Evolutionary conservation across 37 sponge, comb jelly and placozoan species (phyloP).

Genomic region (Axinella damicornis): DNA sequence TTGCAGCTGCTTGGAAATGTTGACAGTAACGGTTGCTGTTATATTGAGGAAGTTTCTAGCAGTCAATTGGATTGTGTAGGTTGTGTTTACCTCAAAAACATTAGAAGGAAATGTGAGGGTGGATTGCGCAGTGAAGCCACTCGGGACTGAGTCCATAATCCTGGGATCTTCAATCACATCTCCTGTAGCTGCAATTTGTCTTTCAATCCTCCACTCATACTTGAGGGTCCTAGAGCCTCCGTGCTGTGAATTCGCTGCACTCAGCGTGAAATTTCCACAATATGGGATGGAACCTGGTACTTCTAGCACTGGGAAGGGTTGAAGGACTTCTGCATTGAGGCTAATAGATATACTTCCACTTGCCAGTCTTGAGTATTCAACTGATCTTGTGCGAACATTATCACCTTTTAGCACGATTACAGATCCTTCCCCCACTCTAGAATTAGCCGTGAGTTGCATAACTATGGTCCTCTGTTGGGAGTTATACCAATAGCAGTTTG

Average conservation of each 20-base stretch:
- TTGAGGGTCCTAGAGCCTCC: constrained; percentile 44
- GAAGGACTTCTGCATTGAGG: not conserved
- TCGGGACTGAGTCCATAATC: constrained; percentile 17
- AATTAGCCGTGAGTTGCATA: constrained; percentile 15
- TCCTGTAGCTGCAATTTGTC: not conserved
- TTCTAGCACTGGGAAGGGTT: constrained; percentile 39
- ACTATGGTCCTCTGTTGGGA: constrained; percentile 56
- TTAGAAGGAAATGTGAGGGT: constrained; percentile 7
- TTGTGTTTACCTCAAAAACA: not conserved
- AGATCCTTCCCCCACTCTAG: constrained; percentile 9
- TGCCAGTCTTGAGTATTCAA: constrained; percentile 38
- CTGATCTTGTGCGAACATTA: constrained; percentile 51
- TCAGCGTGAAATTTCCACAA: constrained; percentile 47
- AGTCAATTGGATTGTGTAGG: constrained; percentile 39
- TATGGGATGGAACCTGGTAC: constrained; percentile 30
- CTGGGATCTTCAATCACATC: constrained; percentile 13
- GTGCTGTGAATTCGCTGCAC: constrained; percentile 42
- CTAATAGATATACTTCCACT: constrained; percentile 15
- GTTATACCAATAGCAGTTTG: constrained; percentile 76
- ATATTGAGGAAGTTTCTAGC: constrained; percentile 56
- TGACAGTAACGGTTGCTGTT: not conserved
- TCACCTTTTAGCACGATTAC: not conserved
- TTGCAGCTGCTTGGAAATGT: not conserved
- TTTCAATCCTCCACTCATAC: constrained; percentile 51
- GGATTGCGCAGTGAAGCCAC: not conserved